Evolutionary conservation across 2,888 invertebrate species (phyloP).

Genomic region (Tachystola acroxantha): DNA sequence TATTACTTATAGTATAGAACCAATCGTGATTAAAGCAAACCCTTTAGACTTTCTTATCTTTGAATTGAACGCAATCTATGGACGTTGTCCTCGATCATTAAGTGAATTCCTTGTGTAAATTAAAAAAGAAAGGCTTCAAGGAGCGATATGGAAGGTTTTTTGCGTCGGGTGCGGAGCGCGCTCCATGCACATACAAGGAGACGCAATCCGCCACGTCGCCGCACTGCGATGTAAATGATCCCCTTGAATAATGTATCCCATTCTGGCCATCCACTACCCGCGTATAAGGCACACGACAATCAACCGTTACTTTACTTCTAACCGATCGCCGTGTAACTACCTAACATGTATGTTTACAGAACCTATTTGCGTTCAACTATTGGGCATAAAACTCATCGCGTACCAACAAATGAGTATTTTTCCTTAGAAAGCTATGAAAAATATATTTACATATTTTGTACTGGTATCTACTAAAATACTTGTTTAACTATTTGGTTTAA

Average conservation of each 20-base stretch:
- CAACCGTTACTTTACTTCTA: conserved; percentile 67
- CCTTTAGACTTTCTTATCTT: conserved; percentile 24
- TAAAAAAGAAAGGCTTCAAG: conserved; percentile 57
- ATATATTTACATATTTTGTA: too few relatives aligned
- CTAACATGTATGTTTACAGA: background rate
- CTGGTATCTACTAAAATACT: too few relatives aligned
- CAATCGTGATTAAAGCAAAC: too few relatives aligned
- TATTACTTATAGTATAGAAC: too few relatives aligned
- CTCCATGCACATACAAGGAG: conserved; percentile 59
- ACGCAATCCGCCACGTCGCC: conserved; percentile 58
- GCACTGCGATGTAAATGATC: conserved; percentile 72
- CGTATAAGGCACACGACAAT: conserved; percentile 66
- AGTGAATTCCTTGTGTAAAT: conserved; percentile 47
- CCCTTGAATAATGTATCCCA: conserved; percentile 74
- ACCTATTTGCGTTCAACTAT: too few relatives aligned
- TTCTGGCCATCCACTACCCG: conserved; percentile 56
- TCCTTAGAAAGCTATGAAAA: too few relatives aligned
- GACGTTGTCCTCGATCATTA: conserved; percentile 50
- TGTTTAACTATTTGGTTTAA: too few relatives aligned
- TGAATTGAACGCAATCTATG: conserved; percentile 44
- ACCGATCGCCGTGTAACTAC: conserved; percentile 39
- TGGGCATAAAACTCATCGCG: too few relatives aligned
- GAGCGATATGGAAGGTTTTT: conserved; percentile 66
- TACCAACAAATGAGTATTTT: too few relatives aligned
- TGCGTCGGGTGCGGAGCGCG: conserved; percentile 59